These are phyloP conservation scores for Sebastes dallii DNA, from an alignment of 2,797 vertebrate genomes.

Conservation along the genomic window DNA sequence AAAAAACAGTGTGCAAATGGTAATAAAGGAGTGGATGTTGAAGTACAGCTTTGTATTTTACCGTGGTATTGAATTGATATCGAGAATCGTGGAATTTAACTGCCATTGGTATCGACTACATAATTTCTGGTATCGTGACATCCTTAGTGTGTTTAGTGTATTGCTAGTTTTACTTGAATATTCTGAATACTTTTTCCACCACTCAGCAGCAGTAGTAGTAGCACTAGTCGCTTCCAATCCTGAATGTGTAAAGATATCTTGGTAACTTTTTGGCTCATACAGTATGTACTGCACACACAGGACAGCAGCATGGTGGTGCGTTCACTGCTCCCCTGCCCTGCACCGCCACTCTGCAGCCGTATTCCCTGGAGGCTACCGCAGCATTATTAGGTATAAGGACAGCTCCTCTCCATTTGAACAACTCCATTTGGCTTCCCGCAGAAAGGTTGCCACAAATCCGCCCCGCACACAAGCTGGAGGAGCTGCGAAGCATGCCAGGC, in stretches of 20 bases:
- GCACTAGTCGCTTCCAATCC: not conserved
- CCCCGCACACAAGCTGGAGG: slow-evolving; percentile 22
- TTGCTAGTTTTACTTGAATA: too few relatives aligned
- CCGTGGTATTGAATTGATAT: too few relatives aligned
- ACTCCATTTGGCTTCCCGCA: slow-evolving; percentile 66
- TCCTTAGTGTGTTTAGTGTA: too few relatives aligned
- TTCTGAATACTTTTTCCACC: not conserved
- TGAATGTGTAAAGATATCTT: not conserved
- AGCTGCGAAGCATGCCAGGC: slow-evolving; percentile 53
- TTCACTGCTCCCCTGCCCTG: slow-evolving; percentile 18
- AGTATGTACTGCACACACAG: slow-evolving; percentile 28
- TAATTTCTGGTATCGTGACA: too few relatives aligned
- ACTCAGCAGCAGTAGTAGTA: not conserved
- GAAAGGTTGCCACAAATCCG: slow-evolving; percentile 72
- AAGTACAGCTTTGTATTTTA: too few relatives aligned
- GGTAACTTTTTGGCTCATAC: slow-evolving; percentile 18
- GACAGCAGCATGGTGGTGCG: slow-evolving; percentile 4
- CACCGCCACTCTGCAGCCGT: slow-evolving; percentile 17
- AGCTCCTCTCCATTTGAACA: slow-evolving; percentile 41
- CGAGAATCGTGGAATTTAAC: too few relatives aligned
- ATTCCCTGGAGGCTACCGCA: slow-evolving; percentile 48
- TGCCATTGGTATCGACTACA: too few relatives aligned
- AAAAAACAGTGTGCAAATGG: too few relatives aligned
- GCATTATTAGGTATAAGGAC: slow-evolving; percentile 68
- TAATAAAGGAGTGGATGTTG: too few relatives aligned